Base-by-base conservation (phyloP, 2,113 vertebrate species). In the Tylochromis polylepis region DNA sequence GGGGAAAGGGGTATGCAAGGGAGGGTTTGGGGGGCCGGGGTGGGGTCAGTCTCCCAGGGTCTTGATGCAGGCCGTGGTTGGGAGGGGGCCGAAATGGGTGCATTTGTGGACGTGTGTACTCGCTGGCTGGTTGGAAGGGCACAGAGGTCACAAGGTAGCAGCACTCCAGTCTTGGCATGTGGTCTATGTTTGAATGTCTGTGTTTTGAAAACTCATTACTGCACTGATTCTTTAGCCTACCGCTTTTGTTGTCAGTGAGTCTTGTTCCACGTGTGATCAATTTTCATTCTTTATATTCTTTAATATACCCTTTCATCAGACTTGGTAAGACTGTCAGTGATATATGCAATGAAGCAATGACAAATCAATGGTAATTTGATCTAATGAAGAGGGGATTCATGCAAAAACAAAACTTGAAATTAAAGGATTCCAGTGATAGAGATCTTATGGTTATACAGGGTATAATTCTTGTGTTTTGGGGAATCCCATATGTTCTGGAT, bases 1-100 rank as follows among this genome's bases (percentile, higher is more conserved):
- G 83, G 88, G 87, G 80, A 86, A 82, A 56, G 82, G 91, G 89
- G 88, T 82, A 79, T 84, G 79, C 20, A 8, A 18, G 22, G 41
- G 41, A 8, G 41, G 41, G 41, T 49, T 34, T 53, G 20, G 43
- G 57, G 20, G 83, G 88, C 87, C 2, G 24, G 9, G 67, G 41
- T 20, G 70, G 89, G 62, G 88, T 85, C 88, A 90, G 86, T 88
- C 92, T 93, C 95, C 93, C 94, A 94, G 88, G 92, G 93, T 94
- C 88, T 86, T 62, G 84, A 82, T 22, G 79, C 89, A 87, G 90
- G 92, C 90, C 81, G 16, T 36, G 31, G 59, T 88, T 82, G 49
- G 81, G 84, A 67, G 77, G 86, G 53, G 79, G 77, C 36, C 14
- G 6, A 79, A 82, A 41, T 88, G 55, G 58, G 84, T 57, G 92